These are phyloP conservation scores for Entomyzon cyanotis DNA, from an alignment of 2,113 vertebrate species.

Conservation along the genomic window DNA sequence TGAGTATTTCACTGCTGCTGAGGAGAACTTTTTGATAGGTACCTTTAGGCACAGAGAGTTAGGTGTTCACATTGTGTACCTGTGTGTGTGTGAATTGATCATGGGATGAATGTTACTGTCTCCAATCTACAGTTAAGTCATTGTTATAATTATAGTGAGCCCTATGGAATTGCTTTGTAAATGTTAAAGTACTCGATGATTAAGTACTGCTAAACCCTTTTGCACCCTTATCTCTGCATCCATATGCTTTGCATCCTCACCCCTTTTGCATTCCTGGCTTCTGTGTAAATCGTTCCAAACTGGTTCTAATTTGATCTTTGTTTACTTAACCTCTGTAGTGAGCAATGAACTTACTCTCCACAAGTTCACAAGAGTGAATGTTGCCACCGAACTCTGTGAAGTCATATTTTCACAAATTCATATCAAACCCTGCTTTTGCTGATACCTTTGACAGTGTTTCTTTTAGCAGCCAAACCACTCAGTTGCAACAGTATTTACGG, in stretches of 20 bases:
- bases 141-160: not conserved
- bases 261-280: not conserved
- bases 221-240: not conserved
- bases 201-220: not conserved
- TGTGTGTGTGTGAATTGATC: not conserved
- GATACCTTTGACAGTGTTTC: not conserved
- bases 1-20: not conserved
- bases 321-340: not conserved
- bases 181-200: not conserved
- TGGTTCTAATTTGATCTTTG: not conserved
- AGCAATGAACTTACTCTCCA: not conserved
- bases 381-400: not conserved
- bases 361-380: not conserved
- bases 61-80: not conserved
- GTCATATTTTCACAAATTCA: not conserved
- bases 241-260: not conserved
- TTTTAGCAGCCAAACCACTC: not conserved
- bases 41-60: not conserved
- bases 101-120: not conserved
- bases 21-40: not conserved
- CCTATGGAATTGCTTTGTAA: not conserved
- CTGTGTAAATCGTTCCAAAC: not conserved
- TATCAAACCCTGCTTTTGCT: not conserved
- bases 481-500: not conserved
- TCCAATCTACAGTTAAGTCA: not conserved